These are phyloP conservation scores for Smutsia temminckii DNA, from an alignment of 2,797 vertebrate genomes.

Conservation along the genomic window DNA sequence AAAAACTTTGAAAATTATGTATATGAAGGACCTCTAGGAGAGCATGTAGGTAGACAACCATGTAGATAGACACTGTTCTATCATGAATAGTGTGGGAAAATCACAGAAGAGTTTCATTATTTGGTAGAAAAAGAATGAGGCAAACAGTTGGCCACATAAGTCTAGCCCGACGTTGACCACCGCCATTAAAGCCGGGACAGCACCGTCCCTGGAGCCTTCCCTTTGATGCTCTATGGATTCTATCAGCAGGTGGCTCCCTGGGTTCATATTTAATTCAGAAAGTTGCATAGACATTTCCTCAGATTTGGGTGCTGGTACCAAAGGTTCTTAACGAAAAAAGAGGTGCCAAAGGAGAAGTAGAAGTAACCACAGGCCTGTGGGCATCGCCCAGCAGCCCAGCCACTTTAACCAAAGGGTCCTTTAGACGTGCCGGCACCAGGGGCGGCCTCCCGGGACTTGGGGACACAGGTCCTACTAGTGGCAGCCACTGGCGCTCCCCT, in stretches of 20 bases:
- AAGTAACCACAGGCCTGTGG: fast-evolving
- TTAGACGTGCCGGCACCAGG: too few species aligned
- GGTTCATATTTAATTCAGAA: not conserved
- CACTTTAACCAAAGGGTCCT: too few species aligned
- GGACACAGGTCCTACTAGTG: fast-evolving
- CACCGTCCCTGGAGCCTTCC: not conserved
- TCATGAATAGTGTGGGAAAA: not conserved
- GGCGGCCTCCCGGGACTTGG: fast-evolving
- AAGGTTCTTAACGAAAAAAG: not conserved
- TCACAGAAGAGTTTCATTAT: not conserved
- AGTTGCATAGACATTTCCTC: not conserved
- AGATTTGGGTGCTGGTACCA: not conserved
- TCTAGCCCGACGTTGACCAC: fast-evolving
- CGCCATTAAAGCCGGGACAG: too few species aligned
- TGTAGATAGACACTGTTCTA: not conserved
- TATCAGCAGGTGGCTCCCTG: fast-evolving
- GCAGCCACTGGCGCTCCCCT: fast-evolving
- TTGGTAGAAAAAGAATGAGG: not conserved
- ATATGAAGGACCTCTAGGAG: not conserved
- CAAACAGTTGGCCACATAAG: fast-evolving
- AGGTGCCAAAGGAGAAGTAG: too few species aligned
- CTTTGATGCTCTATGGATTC: not conserved
- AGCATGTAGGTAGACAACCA: not conserved
- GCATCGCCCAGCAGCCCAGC: fast-evolving
- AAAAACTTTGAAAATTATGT: not conserved